Percentiles rank a stretch among this genome's conserved stretches.
Evolutionary conservation across 2,113 vertebrate species (phyloP).

Genomic region (Brachypteracias leptosomus): DNA sequence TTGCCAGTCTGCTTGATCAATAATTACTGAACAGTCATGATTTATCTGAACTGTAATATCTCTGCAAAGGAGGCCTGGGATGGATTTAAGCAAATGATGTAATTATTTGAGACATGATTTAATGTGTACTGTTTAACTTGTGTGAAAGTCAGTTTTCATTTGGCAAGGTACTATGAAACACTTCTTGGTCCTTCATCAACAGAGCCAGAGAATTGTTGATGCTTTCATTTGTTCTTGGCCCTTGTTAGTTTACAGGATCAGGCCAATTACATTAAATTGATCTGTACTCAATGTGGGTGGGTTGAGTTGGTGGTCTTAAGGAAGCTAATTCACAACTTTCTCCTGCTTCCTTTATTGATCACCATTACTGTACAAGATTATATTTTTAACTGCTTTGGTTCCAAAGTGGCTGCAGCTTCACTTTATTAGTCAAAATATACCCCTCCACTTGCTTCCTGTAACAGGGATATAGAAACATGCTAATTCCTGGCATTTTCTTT

Average conservation of each 20-base stretch:
- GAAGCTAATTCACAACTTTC: slow-evolving; percentile 66
- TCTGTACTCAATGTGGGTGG: slow-evolving; percentile 39
- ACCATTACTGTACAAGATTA: slow-evolving; percentile 44
- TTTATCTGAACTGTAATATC: slow-evolving; percentile 28
- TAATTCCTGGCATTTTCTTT: background rate
- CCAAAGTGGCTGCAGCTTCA: slow-evolving; percentile 22
- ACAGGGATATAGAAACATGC: background rate
- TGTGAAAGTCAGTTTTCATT: slow-evolving; percentile 23
- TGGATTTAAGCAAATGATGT: slow-evolving; percentile 14
- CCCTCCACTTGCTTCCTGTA: background rate
- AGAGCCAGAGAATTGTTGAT: slow-evolving; percentile 38
- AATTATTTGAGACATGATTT: slow-evolving; percentile 41
- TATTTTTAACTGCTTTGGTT: slow-evolving; percentile 53
- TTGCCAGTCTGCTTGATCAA: background rate
- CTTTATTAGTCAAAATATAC: slow-evolving; percentile 12
- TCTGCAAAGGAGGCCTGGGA: background rate
- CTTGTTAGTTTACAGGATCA: slow-evolving; percentile 58
- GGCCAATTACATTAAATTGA: slow-evolving; percentile 65
- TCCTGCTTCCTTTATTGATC: slow-evolving; percentile 65
- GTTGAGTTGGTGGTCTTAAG: slow-evolving; percentile 46
- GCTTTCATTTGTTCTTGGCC: slow-evolving; percentile 57
- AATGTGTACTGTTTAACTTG: slow-evolving; percentile 3
- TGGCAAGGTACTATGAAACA: background rate
- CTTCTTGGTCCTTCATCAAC: slow-evolving; percentile 10
- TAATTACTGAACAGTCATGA: slow-evolving; percentile 6